These are phyloP conservation scores for Cyclopterus lumpus DNA, from an alignment of 2,797 vertebrate genomes.

Conservation along the genomic window DNA sequence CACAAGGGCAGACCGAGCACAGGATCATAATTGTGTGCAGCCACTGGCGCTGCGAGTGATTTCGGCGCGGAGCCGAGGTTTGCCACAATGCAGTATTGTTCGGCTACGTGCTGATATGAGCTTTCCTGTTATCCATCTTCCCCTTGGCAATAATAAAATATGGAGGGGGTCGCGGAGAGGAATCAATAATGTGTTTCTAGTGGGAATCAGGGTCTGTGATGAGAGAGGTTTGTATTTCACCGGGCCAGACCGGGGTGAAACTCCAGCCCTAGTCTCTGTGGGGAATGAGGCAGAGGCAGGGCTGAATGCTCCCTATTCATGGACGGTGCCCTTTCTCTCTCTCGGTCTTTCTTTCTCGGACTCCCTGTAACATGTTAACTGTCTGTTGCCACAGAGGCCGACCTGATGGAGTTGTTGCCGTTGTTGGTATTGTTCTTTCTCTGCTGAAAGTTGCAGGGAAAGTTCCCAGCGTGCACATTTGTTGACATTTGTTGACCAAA, in stretches of 20 bases:
- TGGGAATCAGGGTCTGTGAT: constrained; percentile 60
- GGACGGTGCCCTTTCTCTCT: constrained; percentile 28
- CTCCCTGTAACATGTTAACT: constrained; percentile 48
- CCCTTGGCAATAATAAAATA: constrained; percentile 62
- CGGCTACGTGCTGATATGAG: constrained; percentile 40
- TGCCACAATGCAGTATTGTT: constrained; percentile 57
- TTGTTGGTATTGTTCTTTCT: neutral
- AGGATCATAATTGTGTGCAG: constrained; percentile 60
- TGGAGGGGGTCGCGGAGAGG: constrained; percentile 47
- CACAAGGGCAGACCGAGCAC: constrained; percentile 31
- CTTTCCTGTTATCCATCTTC: constrained; percentile 63
- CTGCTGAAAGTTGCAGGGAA: neutral
- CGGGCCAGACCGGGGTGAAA: constrained; percentile 65
- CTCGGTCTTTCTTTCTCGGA: constrained; percentile 22
- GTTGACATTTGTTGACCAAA: constrained; percentile 4
- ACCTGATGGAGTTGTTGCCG: neutral
- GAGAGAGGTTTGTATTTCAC: constrained; percentile 68
- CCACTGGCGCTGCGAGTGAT: constrained; percentile 48
- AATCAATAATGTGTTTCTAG: constrained; percentile 70
- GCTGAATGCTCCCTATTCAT: constrained; percentile 69
- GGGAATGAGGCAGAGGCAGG: constrained; percentile 51
- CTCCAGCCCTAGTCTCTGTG: constrained; percentile 66
- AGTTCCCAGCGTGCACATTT: constrained; percentile 22
- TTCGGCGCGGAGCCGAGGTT: constrained; percentile 44
- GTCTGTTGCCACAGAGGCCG: constrained; percentile 47